Base-by-base conservation (phyloP, 2,888 invertebrate genomes). In the Julus scanicus region DNA sequence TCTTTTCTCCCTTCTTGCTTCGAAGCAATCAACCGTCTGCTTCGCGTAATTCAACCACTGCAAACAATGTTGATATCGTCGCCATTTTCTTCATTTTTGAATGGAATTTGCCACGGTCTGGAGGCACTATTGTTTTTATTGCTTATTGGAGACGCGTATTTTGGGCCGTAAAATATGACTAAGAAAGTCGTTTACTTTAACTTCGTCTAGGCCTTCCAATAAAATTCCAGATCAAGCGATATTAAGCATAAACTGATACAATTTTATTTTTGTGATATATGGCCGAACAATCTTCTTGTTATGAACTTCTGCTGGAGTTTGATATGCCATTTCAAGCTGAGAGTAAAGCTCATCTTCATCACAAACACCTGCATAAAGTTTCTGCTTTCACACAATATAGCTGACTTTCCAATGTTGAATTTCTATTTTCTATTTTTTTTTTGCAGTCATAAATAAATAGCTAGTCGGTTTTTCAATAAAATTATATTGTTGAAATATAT, bases 111-210 rank as follows among this genome's bases (percentile, higher is more conserved):
- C 80, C 80, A 80, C 80, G 80, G 80, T 37, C 29, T 80, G 80
- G 37, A 37, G 37, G 80, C 80, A 37, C 37, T 13, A 37, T 80
- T 80, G 80, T 80, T 80, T 80, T 80, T 80, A 80, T 80, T 80
- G 80, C 80, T 80, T 80, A 13, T 80, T 80, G 80, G 80, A 80
- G 37, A 37, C 80, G 29, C 29, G 80, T 71, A 71, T 71, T 71
- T 71, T 29, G 20, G 53, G 71, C 71, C 71, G 29, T 80, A 80
- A 80, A 80, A 80, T 80, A 80, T 80, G 80, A 80, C 80, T 80
- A 80, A 80, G 80, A 71, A 71, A 71, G 20, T 11, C 80, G 80
- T 80, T 80, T 80, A 29, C 80, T 29, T 11, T 80, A 80, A 80
- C 80, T 13, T 80, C 80, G 80, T 80, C 80, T 80, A 80, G 80